These are phyloP conservation scores for Pristionchus entomophagus DNA, from an alignment of 2,888 invertebrate species.

Conservation along the genomic window DNA sequence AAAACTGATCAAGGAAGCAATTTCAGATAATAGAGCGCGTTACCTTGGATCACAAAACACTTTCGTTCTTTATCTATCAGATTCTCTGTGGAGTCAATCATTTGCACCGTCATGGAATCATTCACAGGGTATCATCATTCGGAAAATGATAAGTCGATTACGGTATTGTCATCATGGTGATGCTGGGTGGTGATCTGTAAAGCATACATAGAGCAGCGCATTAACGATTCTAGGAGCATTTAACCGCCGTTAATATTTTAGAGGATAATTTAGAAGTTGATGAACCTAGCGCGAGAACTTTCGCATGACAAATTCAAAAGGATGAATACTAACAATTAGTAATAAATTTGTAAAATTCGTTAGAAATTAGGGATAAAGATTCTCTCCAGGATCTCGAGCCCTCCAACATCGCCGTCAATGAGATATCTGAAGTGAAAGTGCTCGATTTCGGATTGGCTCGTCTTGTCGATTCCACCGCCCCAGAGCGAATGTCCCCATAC, in stretches of 20 bases:
- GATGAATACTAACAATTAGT: not conserved
- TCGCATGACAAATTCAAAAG: too few relatives aligned
- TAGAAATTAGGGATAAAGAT: too few relatives aligned
- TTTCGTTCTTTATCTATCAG: conserved; percentile 99
- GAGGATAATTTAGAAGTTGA: too few relatives aligned
- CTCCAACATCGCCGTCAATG: conserved; percentile 99
- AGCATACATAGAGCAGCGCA: too few relatives aligned
- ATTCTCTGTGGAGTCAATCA: conserved; percentile 99
- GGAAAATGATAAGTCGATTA: too few relatives aligned
- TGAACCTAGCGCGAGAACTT: too few relatives aligned
- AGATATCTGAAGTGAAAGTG: conserved; percentile 98
- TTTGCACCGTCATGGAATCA: conserved; percentile 92
- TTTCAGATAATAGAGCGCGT: conserved; percentile 61
- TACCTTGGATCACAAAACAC: conserved; percentile 99
- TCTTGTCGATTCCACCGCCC: conserved; percentile 84
- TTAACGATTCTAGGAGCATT: not conserved
- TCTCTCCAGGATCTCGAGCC: conserved; percentile 99
- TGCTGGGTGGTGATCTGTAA: too few relatives aligned
- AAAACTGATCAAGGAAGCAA: not conserved
- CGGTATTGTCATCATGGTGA: too few relatives aligned
- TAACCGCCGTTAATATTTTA: too few relatives aligned
- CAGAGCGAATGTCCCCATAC: conserved; percentile 98
- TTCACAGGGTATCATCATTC: conserved; percentile 68
- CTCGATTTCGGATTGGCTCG: conserved; percentile 98
- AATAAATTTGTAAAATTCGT: too few relatives aligned